phyloP scores from a whole-genome alignment of 2,797 vertebrate genomes.

The Rhinoraja longicauda region DNA sequence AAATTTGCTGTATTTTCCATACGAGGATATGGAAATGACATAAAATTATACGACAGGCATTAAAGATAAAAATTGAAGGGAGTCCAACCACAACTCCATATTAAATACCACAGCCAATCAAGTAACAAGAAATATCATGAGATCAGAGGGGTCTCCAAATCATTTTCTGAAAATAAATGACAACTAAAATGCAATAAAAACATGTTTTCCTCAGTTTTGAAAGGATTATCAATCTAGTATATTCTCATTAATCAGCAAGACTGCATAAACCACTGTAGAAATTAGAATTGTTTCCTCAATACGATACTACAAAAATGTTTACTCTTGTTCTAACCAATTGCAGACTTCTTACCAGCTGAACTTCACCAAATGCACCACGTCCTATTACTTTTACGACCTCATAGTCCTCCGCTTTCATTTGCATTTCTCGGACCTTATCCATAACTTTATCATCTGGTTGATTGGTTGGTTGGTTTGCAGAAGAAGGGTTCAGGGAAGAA shows the following conservation, averaged over 20 bases:
- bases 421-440: constrained; percentile 74
- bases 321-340: constrained; percentile 25
- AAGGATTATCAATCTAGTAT: not conserved
- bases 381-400: constrained; percentile 98
- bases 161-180: not conserved
- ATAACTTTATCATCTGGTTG: constrained; percentile 84
- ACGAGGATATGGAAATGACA: not conserved
- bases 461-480: too few species aligned
- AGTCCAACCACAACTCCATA: not conserved
- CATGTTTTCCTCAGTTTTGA: not conserved
- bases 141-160: not conserved
- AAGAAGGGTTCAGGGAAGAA: not conserved
- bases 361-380: constrained; percentile 94
- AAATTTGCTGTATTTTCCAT: not conserved
- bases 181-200: not conserved
- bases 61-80: not conserved
- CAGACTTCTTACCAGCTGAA: constrained; percentile 81
- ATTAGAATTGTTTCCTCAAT: not conserved
- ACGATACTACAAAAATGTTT: not conserved
- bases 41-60: not conserved
- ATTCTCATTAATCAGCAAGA: not conserved
- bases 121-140: not conserved
- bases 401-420: constrained; percentile 96
- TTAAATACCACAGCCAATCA: not conserved
- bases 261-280: not conserved